Base-by-base conservation (phyloP, 2,888 invertebrate genomes). In the Drosophila affinis region DNA sequence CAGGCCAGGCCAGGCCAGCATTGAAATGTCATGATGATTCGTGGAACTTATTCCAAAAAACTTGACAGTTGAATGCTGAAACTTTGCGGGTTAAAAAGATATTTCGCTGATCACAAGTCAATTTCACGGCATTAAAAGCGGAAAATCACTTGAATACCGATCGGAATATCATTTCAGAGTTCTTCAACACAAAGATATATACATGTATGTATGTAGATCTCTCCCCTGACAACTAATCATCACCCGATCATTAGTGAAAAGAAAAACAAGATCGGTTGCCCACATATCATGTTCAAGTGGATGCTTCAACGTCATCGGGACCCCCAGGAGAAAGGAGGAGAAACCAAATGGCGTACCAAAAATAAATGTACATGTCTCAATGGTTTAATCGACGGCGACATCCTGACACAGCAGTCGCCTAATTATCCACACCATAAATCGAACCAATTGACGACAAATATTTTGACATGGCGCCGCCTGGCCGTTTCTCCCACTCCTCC, bases 361-460 rank as follows among this genome's bases (percentile, higher is more conserved):
- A 48, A 21, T 18, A 70, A 52, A 53, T 72, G 48, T 61, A 63
- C 54, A 76, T 77, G 21, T 32, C 6, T 12, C 29, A 46, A 72
- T 57, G 62, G 69, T 68, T 75, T 79, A 76, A 83, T 84, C 69
- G 54, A 5, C 18, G 82, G 82, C 82, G 82, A 82, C 82, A 81
- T 79, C 75, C 82, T 77, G 82, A 81, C 87, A 82, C 70, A 62
- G 65, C 71, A 51, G 64, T 53, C 71, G 69, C 48, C 82, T 79
- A 79, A 82, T 82, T 82, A 68, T 63, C 69, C 71, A 68, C 59
- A 72, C 67, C 77, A 79, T 79, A 83, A 83, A 78, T 82, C 57
- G 85, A 74, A 65, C 56, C 84, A 79, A 74, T 87, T 87, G 84
- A 72, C 78, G 88, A 88, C 88, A 88, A 85, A 85, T 85, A 85